Conservation (phyloP, 2,888 invertebrate species). For the Nebria brevicollis region DNA sequence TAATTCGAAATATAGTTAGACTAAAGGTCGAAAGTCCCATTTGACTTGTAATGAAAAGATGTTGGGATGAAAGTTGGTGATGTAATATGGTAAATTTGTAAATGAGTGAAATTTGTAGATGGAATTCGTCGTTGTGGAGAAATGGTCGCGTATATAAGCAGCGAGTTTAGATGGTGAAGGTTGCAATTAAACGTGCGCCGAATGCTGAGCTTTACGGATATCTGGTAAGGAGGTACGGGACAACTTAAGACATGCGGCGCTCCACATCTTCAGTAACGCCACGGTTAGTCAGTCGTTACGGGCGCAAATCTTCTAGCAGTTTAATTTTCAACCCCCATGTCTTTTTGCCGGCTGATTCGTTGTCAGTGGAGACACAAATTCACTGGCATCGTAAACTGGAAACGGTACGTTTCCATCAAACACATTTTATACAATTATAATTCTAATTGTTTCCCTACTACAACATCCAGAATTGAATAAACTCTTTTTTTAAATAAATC, state of each 20-base stretch:
- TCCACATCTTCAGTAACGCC: conserved; percentile 2
- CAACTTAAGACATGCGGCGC: neutral
- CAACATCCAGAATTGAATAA: no score
- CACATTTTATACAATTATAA: no score
- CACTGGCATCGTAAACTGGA: neutral
- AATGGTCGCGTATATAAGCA: no score
- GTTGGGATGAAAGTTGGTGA: no score
- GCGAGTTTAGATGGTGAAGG: neutral
- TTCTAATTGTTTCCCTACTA: no score
- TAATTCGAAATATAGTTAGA: no score
- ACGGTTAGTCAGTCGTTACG: conserved; percentile 11
- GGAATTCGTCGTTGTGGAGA: no score
- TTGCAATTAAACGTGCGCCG: neutral
- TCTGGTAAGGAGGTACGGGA: neutral
- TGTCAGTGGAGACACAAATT: neutral
- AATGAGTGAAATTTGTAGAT: neutral
- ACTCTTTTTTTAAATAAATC: no score
- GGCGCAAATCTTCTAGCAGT: conserved; percentile 17
- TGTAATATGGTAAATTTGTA: no score
- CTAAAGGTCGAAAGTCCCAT: no score
- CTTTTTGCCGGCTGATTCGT: conserved; percentile 24
- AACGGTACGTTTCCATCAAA: neutral
- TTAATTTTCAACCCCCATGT: conserved; percentile 36
- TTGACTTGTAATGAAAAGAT: no score
- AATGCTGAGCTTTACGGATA: neutral